Evolutionary conservation across 2,888 invertebrate genomes (phyloP).

Genomic region (Lycophotia porphyrea): DNA sequence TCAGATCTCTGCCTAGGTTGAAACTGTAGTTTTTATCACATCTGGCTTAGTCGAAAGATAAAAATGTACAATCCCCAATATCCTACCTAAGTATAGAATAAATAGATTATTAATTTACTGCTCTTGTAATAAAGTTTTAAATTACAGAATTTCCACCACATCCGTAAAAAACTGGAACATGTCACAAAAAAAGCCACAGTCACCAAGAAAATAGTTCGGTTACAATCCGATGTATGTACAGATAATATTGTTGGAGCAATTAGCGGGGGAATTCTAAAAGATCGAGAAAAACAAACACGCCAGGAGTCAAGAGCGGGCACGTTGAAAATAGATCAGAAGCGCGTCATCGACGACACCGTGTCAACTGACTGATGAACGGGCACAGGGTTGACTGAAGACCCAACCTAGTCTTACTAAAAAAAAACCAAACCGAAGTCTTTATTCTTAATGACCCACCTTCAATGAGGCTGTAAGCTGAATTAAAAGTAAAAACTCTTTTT

Average conservation of each 20-base stretch:
- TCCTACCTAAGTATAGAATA: no score
- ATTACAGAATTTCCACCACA: background rate
- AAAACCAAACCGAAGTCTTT: background rate
- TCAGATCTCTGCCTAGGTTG: no score
- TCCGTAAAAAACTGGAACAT: constrained; percentile 30
- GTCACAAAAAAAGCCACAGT: constrained; percentile 31
- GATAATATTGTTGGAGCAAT: constrained; percentile 74
- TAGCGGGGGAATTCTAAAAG: constrained; percentile 74
- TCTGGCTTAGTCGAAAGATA: background rate
- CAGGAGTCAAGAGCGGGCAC: constrained; percentile 75
- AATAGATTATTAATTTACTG: background rate
- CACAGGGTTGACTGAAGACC: constrained; percentile 55
- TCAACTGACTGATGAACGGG: constrained; percentile 64
- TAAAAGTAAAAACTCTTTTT: background rate
- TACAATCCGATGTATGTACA: constrained; percentile 64
- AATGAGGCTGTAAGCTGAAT: background rate
- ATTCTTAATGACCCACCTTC: background rate
- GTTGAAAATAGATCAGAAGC: constrained; percentile 78
- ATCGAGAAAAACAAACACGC: constrained; percentile 75
- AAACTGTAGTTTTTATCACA: background rate
- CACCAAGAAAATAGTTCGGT: constrained; percentile 49
- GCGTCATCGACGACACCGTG: constrained; percentile 72
- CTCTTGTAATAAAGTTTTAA: background rate
- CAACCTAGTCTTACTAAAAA: background rate
- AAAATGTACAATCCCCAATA: background rate